Base-by-base conservation (phyloP, 2,888 invertebrate genomes). In the Drepanosiphum platanoidis region DNA sequence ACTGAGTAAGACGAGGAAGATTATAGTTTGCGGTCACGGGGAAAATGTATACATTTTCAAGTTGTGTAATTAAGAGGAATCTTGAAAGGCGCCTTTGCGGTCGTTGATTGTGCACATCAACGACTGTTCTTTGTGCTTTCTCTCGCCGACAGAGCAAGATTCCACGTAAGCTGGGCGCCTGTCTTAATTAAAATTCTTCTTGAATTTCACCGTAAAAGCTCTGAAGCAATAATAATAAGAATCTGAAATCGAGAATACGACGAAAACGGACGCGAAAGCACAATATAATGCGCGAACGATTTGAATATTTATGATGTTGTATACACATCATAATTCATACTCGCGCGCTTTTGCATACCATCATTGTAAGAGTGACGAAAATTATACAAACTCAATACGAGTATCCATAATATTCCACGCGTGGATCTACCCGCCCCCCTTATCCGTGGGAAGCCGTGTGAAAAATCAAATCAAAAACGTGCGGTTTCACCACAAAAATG, bases 171-270 rank as follows among this genome's bases (percentile, higher is more conserved):
- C 58, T 22, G 58, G 32, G 72, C 52, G 52, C 74, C 27, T 27
- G 75, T 84, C 84, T 84, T 84, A 84, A 84, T 84, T 84, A 84
- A 84, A 84, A 84, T 84, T 84, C 84, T 84, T 84, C 75, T 68
- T 58, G n/a, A 70, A 46, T 75, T 75, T 75, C 27, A 34, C 34
- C 7, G 32, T 30, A 58, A 8, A 80, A 32, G 66, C 32, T 61
- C 15, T n/a, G 2, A n/a, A 64, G 34, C 13, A 30, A 68, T 15
- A 34, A 30, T 27, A 68, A 66, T 34, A 68, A 22, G 8, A 32
- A 66, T n/a, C 22, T n/a, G 32, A 66, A 34, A 32, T 39, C 36
- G 9, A 27, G 9, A 18, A 15, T 22, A 30, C 13, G 71, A 11
- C 0, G 4, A 1, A 1, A 34, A 36, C 9, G 11, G 22, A 36